Percentiles rank a stretch among this genome's conserved stretches.
phyloP scores from a whole-genome alignment of 2,797 vertebrate species.

The Poliocrania exsul region DNA sequence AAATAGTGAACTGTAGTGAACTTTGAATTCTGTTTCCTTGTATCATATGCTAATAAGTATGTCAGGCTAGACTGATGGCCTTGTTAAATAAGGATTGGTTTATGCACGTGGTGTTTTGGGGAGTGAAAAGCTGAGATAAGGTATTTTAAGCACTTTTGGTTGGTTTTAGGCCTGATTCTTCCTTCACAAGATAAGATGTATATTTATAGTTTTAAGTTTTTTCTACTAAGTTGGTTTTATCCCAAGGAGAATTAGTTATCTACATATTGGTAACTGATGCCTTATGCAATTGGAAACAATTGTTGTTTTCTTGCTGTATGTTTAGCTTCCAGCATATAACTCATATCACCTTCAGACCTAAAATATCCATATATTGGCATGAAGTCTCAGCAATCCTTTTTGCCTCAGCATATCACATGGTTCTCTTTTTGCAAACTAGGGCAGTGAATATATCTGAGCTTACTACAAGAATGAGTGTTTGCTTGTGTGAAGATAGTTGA shows the following conservation, averaged over 20 bases:
- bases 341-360: background rate
- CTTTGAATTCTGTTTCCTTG: background rate
- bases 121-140: background rate
- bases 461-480: background rate
- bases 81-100: background rate
- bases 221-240: background rate
- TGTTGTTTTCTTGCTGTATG: background rate
- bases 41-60: background rate
- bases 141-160: background rate
- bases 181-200: background rate
- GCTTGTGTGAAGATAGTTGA: background rate
- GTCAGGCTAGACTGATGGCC: background rate
- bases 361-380: background rate
- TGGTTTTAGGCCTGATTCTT: background rate
- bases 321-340: background rate
- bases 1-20: background rate
- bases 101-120: background rate
- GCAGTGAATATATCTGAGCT: background rate
- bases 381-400: background rate
- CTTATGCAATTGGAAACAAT: background rate
- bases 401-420: background rate
- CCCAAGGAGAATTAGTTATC: background rate
- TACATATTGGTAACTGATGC: background rate
- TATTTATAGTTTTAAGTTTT: background rate
- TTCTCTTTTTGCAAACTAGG: background rate